Percentiles rank a stretch among this genome's conserved stretches.
These are phyloP conservation scores for Pyrrhosoma nymphula DNA, from an alignment of 2,888 invertebrate genomes.

Conservation along the genomic window DNA sequence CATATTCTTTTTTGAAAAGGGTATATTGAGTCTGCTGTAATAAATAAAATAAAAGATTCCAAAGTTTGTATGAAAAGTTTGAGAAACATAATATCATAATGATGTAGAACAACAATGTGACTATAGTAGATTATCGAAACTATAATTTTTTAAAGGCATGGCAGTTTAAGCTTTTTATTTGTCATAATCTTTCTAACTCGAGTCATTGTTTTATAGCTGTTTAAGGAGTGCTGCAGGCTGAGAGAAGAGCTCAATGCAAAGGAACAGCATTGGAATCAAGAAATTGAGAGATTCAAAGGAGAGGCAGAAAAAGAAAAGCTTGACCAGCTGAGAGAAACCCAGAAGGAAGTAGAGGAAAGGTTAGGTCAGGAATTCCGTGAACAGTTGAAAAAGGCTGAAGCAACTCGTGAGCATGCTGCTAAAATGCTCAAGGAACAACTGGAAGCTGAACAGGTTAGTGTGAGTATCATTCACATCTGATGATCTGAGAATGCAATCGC, in stretches of 20 bases:
- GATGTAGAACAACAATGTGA: no score
- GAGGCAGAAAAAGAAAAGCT: constrained; percentile 53
- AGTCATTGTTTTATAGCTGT: background rate
- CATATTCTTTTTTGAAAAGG: no score
- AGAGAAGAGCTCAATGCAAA: constrained; percentile 41
- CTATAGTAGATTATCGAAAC: no score
- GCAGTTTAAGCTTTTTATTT: no score
- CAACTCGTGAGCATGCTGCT: constrained; percentile 44
- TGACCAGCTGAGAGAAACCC: constrained; percentile 8
- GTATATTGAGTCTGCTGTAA: no score
- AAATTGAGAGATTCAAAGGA: constrained; percentile 20
- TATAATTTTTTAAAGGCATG: no score
- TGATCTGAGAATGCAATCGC: background rate
- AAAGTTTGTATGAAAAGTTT: no score
- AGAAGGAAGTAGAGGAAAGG: constrained; percentile 53
- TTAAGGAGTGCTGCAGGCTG: constrained; percentile 54
- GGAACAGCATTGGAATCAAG: background rate
- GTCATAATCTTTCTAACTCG: background rate
- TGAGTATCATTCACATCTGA: constrained; percentile 37
- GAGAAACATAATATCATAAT: no score
- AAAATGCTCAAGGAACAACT: constrained; percentile 62
- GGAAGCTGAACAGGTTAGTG: constrained; percentile 61
- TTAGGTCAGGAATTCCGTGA: constrained; percentile 48
- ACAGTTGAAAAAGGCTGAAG: constrained; percentile 44
- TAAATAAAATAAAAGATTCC: no score